Base-by-base conservation (phyloP, 2,888 invertebrate species). In the Stegana nigrithorax region DNA sequence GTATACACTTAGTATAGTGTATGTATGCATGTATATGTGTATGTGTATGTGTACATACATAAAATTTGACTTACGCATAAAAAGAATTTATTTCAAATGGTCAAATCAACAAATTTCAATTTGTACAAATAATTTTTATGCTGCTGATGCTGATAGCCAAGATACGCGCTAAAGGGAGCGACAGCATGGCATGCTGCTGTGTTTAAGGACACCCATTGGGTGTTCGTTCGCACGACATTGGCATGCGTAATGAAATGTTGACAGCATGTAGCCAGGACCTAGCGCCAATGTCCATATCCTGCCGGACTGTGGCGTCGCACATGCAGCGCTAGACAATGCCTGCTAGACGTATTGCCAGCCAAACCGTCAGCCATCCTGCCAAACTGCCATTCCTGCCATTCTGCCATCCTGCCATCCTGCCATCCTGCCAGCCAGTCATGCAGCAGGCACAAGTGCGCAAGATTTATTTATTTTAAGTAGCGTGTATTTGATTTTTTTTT, bases 281-380 rank as follows among this genome's bases (percentile, higher is more conserved):
- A 23, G 50, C 12, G 45, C 21, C 8, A 19, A 10, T 14, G 45
- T 53, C 17, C 65, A 64, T 69, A 56, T 67, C 12, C 64, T 23
- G 50, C 50, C n/a, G 50, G 47, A 32, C 67, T 66, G 71, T 75
- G 78, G 80, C 80, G 73, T 68, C 75, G 67, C 59, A 63, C 79
- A 69, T 73, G 73, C 73, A 67, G 79, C n/a, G 73, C 56, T 39
- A 25, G n/a, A n/a, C n/a, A n/a, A n/a, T n/a, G n/a, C n/a, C n/a
- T n/a, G n/a, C n/a, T n/a, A n/a, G n/a, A n/a, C n/a, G n/a, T n/a
- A n/a, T n/a, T n/a, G n/a, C n/a, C n/a, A n/a, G n/a, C n/a, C n/a
- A n/a, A n/a, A n/a, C n/a, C n/a, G n/a, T n/a, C n/a, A n/a, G n/a
- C n/a, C n/a, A n/a, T n/a, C n/a, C n/a, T n/a, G n/a, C n/a, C n/a